Conservation (phyloP, 2,113 vertebrate species). For the Abramis brama region DNA sequence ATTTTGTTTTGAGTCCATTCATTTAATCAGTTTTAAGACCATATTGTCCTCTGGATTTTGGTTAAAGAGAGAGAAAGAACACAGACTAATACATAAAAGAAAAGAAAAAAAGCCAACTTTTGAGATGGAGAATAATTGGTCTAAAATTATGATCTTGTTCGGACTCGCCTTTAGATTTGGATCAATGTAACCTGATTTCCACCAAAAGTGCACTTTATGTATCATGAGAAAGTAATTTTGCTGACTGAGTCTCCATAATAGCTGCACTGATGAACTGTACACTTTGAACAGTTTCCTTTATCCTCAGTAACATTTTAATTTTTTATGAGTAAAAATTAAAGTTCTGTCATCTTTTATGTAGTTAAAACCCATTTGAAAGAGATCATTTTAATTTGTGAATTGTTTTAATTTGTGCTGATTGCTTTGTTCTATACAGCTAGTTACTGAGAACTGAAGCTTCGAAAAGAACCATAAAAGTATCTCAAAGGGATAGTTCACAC, state of each 20-base stretch:
- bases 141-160: constrained; percentile 27
- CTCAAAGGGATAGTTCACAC: too few relatives aligned
- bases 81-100: neutral
- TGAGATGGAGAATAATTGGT: neutral
- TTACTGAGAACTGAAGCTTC: too few relatives aligned
- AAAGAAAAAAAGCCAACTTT: neutral
- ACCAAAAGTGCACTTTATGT: neutral
- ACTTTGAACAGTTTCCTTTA: neutral
- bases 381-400: too few relatives aligned
- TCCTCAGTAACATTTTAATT: neutral
- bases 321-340: neutral
- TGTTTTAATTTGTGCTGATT: too few relatives aligned
- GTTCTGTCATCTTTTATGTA: neutral
- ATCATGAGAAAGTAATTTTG: constrained; percentile 38
- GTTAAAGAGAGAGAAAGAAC: neutral
- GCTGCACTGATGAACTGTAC: neutral
- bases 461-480: neutral
- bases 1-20: too few relatives aligned
- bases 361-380: neutral
- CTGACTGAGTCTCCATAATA: neutral
- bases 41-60: neutral
- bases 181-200: constrained; percentile 43
- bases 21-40: too few relatives aligned
- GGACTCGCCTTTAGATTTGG: neutral
- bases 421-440: too few relatives aligned